Conservation (phyloP, 2,113 vertebrate species). For the Nyctereutes procyonoides region DNA sequence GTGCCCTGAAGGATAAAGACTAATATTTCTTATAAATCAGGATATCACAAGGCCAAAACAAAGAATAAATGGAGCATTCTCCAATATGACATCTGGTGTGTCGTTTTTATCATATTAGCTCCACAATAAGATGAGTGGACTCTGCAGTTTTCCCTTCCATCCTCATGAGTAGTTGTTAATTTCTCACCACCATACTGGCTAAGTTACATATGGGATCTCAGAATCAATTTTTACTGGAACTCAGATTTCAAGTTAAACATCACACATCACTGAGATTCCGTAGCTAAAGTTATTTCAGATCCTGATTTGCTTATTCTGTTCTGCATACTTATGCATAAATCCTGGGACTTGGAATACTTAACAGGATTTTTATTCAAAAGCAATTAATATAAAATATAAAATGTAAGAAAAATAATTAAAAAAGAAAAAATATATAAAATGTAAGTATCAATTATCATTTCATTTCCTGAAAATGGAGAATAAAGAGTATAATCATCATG, state of each 20-base stretch:
- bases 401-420: not conserved
- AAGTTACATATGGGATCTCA: not conserved
- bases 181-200: not conserved
- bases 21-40: not conserved
- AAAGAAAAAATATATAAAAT: not conserved
- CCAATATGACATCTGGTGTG: not conserved
- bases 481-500: not conserved
- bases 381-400: not conserved
- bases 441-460: not conserved
- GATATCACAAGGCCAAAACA: not conserved
- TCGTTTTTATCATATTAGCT: conserved; percentile 35
- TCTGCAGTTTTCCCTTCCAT: not conserved
- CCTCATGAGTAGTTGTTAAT: not conserved
- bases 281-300: not conserved
- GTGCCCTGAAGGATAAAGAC: not conserved
- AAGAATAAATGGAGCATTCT: not conserved
- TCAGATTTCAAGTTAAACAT: conserved; percentile 36
- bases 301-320: not conserved
- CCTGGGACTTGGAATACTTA: conserved; percentile 10
- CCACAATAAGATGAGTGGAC: not conserved
- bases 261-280: not conserved
- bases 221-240: conserved; percentile 50
- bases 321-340: not conserved
- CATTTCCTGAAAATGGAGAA: conserved; percentile 22
- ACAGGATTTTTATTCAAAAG: conserved; percentile 38